phyloP scores from a whole-genome alignment of 37 sponge, comb jelly and placozoan genomes.

The Geodia barretti region DNA sequence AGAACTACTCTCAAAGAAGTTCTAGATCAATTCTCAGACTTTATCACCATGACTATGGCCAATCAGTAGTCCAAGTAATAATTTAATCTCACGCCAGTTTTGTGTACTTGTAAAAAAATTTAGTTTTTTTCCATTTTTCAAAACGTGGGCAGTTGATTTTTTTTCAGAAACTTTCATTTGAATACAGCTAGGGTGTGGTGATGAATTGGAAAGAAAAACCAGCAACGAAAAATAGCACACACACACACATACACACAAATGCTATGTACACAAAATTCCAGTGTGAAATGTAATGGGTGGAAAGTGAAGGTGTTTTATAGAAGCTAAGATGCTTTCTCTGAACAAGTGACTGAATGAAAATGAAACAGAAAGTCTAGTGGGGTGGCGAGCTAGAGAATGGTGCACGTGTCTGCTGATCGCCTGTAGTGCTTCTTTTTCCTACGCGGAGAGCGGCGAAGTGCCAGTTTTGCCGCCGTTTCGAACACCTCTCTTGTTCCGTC shows the following conservation, averaged over 20 bases:
- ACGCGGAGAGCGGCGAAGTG: conserved; percentile 22
- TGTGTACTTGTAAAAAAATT: not conserved
- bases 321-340: no score
- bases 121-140: not conserved
- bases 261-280: not conserved
- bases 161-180: not conserved
- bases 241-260: not conserved
- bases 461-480: conserved; percentile 37
- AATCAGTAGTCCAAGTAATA: not conserved
- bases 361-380: no score
- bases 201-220: not conserved
- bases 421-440: conserved; percentile 4
- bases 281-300: not conserved
- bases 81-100: not conserved
- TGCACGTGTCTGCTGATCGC: not conserved
- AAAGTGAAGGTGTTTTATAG: not conserved
- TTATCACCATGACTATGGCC: no score
- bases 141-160: no score
- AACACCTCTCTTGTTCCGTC: conserved; percentile 44
- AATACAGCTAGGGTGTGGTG: not conserved
- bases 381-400: not conserved
- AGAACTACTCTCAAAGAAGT: conserved; percentile 52
- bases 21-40: conserved; percentile 58
- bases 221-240: no score
- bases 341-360: no score